These are phyloP conservation scores for Melanostoma scalare DNA, from an alignment of 2,888 invertebrate species.

Conservation along the genomic window DNA sequence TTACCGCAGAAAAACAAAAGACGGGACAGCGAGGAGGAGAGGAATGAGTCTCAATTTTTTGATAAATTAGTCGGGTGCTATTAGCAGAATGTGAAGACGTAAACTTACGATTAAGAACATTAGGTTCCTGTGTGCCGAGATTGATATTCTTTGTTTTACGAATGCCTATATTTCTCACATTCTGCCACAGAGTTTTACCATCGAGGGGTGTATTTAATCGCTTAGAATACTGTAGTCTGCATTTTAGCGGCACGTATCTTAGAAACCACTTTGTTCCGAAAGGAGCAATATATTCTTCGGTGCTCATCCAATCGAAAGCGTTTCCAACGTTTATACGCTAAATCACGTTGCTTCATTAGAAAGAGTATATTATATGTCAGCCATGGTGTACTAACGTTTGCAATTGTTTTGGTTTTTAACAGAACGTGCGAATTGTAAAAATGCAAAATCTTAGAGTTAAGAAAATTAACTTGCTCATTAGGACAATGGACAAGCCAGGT, in stretches of 20 bases:
- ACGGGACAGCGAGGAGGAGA: neutral
- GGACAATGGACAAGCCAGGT: no score
- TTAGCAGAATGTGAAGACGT: neutral
- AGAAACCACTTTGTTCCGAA: constrained; percentile 6
- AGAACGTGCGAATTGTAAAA: no score
- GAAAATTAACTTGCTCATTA: no score
- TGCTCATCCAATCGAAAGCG: neutral
- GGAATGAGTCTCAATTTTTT: neutral
- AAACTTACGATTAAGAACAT: neutral
- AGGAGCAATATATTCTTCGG: neutral
- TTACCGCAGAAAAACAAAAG: neutral
- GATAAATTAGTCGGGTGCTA: neutral
- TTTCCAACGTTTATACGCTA: no score
- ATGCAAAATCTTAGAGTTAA: no score
- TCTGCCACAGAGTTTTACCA: constrained; percentile 5
- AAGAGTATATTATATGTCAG: no score
- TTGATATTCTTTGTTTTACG: neutral
- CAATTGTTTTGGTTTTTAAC: no score
- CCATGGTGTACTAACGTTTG: no score
- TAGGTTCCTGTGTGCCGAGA: neutral
- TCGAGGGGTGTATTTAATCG: neutral
- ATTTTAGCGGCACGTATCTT: neutral
- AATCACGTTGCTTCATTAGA: constrained; percentile 13
- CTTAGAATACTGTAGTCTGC: neutral
- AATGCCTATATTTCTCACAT: constrained; percentile 4